Evolutionary conservation across 2,888 invertebrate species (phyloP).

Genomic region (Amphipoea lucens): DNA sequence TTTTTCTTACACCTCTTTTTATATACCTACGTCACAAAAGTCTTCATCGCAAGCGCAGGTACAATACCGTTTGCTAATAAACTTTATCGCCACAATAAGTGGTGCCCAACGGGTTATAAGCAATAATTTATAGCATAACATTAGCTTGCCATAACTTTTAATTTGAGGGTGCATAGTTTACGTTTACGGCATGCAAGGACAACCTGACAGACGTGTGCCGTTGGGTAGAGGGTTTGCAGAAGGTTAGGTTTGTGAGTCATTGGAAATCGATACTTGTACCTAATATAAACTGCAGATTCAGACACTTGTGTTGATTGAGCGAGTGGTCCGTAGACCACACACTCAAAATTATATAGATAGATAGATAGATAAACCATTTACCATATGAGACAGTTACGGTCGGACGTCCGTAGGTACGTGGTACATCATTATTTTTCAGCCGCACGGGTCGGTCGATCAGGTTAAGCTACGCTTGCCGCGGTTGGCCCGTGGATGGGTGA

Average conservation of each 20-base stretch:
- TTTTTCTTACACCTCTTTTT: not conserved
- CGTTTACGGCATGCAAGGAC: constrained; percentile 63
- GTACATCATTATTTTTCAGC: no score
- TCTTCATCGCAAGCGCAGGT: constrained; percentile 29
- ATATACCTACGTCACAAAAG: constrained; percentile 1
- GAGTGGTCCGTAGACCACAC: no score
- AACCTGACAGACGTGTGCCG: constrained; percentile 41
- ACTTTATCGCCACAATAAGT: constrained; percentile 12
- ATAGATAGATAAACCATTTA: no score
- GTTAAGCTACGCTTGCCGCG: no score
- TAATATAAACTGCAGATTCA: no score
- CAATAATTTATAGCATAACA: constrained; percentile 53
- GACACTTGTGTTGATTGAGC: no score
- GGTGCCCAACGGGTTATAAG: constrained; percentile 39
- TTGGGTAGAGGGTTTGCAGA: constrained; percentile 17
- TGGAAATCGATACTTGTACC: not conserved
- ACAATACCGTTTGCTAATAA: constrained; percentile 39
- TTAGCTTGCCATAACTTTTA: constrained; percentile 53
- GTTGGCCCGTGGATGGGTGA: no score
- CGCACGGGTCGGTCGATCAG: no score
- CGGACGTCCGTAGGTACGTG: no score
- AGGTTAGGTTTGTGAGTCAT: constrained; percentile 21
- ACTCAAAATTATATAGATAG: no score
- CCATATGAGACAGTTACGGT: no score
- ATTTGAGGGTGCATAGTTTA: constrained; percentile 66